Base-by-base conservation (phyloP, 2,888 invertebrate genomes). In the Eueremaeus valkanovi region DNA sequence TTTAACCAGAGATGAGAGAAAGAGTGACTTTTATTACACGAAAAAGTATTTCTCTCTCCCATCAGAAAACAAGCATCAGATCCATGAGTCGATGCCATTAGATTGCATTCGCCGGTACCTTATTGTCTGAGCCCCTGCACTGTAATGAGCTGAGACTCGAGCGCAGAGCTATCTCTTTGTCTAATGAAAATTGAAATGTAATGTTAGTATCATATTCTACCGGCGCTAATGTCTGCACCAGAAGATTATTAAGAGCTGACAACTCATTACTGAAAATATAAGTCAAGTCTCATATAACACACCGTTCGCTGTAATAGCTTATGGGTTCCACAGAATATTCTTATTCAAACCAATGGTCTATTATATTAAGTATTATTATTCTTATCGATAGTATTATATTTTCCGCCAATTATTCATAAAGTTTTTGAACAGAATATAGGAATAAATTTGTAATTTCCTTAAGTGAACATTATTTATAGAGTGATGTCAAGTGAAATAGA, bases 1-100 rank as follows among this genome's bases (percentile, higher is more conserved):
- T 61, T 61, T 61, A 31, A 33, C n/a, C 21, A n/a, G 24, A 51
- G 21, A 51, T 51, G 21, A 33, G 16, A 61, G 16, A 33, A 61
- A 61, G 33, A 61, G 31, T 33, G 31, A 61, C 61, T 61, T 61
- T 61, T 61, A 61, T 61, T 61, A 61, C 61, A 31, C 29, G 61
- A 61, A 61, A 55, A 27, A 51, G 51, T 51, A n/a, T 51, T 51
- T n/a, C 51, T 51, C 16, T 51, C n/a, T 61, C 6, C 61, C 61
- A 61, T 61, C 51, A 21, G 51, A 51, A 21, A 51, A 51, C 51
- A 51, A n/a, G 18, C 45, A 45, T 45, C 45, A 45, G 31, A 61
- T 31, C 61, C 18, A 18, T 31, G 31, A 31, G 21, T 61, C 31
- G 21, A 13, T n/a, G n/a, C 61, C 61, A 61, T 61, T 61, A 61